phyloP scores from a whole-genome alignment of 2,797 vertebrate species.

The Graptemys geographica region DNA sequence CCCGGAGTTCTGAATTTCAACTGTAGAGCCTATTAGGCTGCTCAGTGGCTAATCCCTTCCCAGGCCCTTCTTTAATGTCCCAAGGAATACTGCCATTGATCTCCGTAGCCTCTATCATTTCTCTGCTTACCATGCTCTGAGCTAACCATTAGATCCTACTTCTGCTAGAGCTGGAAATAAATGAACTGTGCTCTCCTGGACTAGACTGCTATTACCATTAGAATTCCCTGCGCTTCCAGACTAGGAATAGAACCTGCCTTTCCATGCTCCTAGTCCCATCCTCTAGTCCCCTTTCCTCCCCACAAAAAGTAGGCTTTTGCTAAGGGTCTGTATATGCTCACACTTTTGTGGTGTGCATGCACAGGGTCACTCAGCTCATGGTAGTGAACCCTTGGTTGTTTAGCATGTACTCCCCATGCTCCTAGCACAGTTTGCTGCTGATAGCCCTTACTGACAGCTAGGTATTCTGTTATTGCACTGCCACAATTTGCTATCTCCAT shows the following conservation, averaged over 20 bases:
- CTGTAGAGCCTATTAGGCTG: background rate
- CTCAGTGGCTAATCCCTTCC: background rate
- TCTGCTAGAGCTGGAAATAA: background rate
- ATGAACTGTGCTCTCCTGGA: background rate
- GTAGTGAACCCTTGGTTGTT: background rate
- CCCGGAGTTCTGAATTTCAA: background rate
- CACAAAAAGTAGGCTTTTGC: background rate
- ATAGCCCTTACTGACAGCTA: background rate
- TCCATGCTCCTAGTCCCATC: background rate
- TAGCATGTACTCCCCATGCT: background rate
- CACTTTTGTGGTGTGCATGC: background rate
- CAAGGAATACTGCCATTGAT: background rate
- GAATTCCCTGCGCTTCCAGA: background rate
- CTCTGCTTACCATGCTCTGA: background rate
- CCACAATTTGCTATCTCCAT: background rate
- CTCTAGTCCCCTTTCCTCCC: background rate
- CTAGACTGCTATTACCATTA: background rate
- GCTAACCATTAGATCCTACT: background rate
- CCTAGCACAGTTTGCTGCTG: background rate
- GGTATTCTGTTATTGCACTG: background rate
- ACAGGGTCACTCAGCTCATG: background rate
- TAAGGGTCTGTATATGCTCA: background rate
- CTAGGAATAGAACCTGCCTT: background rate
- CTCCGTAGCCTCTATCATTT: background rate
- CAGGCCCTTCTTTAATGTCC: background rate